These are phyloP conservation scores for Harpagoxenus sublaevis DNA, from an alignment of 2,888 invertebrate species.

Conservation along the genomic window DNA sequence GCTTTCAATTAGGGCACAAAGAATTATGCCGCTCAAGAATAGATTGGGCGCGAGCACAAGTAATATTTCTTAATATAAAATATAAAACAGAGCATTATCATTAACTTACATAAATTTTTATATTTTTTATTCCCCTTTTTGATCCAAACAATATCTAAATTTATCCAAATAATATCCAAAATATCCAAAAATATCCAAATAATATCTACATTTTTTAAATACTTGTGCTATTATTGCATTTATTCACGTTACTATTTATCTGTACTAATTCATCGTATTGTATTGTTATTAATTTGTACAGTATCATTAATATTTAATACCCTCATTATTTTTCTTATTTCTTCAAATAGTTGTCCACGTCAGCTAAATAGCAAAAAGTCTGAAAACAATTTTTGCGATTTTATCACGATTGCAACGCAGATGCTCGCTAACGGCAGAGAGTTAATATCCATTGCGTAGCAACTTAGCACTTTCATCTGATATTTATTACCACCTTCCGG, in stretches of 20 bases:
- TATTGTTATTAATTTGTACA: not conserved
- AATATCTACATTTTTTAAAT: not conserved
- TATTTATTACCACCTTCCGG: conserved; percentile 46
- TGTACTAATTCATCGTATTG: not conserved
- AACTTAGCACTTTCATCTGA: conserved; percentile 26
- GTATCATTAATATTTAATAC: not conserved
- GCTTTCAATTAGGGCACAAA: not conserved
- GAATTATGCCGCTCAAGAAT: not conserved
- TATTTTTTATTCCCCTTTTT: not conserved
- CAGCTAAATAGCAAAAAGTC: not conserved
- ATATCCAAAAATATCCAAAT: not conserved
- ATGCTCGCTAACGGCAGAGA: conserved; percentile 15
- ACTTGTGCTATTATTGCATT: not conserved
- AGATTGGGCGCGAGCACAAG: not conserved
- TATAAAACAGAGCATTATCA: not conserved
- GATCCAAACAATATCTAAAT: not conserved
- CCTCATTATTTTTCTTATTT: not conserved
- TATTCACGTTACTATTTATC: not conserved
- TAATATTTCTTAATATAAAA: not conserved
- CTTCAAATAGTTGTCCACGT: not conserved
- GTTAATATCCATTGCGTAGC: conserved; percentile 30
- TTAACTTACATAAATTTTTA: not conserved
- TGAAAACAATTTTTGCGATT: conserved; percentile 20
- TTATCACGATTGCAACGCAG: conserved; percentile 14
- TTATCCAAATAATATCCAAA: too few species aligned